phyloP scores from a whole-genome alignment of 2,797 vertebrate genomes.

The Sebastes cheni region DNA sequence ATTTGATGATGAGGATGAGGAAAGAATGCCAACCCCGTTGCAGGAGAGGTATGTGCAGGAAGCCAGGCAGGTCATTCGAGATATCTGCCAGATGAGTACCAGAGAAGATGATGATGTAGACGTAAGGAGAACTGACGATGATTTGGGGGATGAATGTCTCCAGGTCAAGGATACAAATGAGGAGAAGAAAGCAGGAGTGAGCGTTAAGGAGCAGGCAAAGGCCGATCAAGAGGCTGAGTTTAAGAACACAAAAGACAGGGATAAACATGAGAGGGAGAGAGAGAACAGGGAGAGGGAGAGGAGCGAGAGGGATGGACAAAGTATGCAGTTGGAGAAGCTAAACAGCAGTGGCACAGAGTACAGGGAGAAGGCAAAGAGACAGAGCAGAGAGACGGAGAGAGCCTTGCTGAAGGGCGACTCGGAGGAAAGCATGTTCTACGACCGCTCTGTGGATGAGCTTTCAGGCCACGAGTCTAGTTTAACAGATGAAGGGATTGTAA shows the following conservation, averaged over 20 bases:
- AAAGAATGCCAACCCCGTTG: slow-evolving; percentile 81
- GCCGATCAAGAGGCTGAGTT: slow-evolving; percentile 43
- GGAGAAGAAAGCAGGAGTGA: slow-evolving; percentile 16
- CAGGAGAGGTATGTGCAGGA: slow-evolving; percentile 94
- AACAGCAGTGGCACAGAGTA: slow-evolving; percentile 61
- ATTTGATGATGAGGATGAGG: slow-evolving; percentile 69
- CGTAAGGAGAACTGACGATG: slow-evolving; percentile 48
- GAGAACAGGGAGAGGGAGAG: slow-evolving; percentile 65
- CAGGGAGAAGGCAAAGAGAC: slow-evolving; percentile 57
- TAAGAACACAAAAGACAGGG: slow-evolving; percentile 55
- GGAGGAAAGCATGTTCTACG: slow-evolving; percentile 79
- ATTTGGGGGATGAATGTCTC: slow-evolving; percentile 71
- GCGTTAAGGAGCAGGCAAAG: slow-evolving; percentile 33
- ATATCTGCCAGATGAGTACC: slow-evolving; percentile 93
- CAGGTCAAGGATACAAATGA: slow-evolving; percentile 49
- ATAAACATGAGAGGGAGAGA: slow-evolving; percentile 69
- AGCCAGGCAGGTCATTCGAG: slow-evolving; percentile 94
- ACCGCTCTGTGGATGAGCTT: slow-evolving; percentile 89
- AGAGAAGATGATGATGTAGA: slow-evolving; percentile 78
- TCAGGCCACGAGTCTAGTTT: slow-evolving; percentile 93
- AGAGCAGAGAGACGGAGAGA: slow-evolving; percentile 58
- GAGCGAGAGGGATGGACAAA: slow-evolving; percentile 70
- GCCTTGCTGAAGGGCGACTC: slow-evolving; percentile 71
- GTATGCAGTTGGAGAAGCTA: slow-evolving; percentile 66
- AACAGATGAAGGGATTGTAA: slow-evolving; percentile 97